These are phyloP conservation scores for Nestor notabilis DNA, from an alignment of 2,113 vertebrate genomes.

Conservation along the genomic window DNA sequence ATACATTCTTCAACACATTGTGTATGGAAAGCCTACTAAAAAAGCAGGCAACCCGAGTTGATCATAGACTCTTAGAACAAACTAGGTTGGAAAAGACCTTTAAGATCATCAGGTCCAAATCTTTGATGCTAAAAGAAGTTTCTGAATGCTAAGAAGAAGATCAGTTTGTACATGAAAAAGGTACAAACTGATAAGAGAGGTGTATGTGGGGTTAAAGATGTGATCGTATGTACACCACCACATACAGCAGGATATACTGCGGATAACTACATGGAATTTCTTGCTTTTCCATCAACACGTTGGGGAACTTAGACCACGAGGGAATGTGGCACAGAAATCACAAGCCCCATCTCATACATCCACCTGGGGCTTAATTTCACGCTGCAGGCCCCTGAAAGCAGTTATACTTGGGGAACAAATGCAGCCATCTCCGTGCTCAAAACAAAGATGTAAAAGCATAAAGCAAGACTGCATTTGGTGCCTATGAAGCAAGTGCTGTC, in stretches of 20 bases:
- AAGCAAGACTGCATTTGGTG: not conserved
- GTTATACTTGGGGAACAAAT: not conserved
- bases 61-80: not conserved
- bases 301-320: not conserved
- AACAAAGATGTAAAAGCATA: not conserved
- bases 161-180: not conserved
- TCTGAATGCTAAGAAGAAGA: not conserved
- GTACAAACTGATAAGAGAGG: too few species aligned
- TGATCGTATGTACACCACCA: not conserved
- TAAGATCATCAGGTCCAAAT: not conserved
- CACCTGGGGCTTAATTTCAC: not conserved
- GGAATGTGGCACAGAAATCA: not conserved
- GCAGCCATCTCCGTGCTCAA: not conserved
- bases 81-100: not conserved
- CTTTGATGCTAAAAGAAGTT: not conserved
- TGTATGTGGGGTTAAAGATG: not conserved
- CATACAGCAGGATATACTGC: too few species aligned
- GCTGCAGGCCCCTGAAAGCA: not conserved
- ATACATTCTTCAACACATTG: not conserved
- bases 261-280: not conserved
- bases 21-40: not conserved
- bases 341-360: not conserved
- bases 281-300: not conserved
- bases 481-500: not conserved
- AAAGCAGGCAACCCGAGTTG: not conserved